Conservation (phyloP, 35 echinoderm and acorn worm species). For the Lytechinus pictus region DNA sequence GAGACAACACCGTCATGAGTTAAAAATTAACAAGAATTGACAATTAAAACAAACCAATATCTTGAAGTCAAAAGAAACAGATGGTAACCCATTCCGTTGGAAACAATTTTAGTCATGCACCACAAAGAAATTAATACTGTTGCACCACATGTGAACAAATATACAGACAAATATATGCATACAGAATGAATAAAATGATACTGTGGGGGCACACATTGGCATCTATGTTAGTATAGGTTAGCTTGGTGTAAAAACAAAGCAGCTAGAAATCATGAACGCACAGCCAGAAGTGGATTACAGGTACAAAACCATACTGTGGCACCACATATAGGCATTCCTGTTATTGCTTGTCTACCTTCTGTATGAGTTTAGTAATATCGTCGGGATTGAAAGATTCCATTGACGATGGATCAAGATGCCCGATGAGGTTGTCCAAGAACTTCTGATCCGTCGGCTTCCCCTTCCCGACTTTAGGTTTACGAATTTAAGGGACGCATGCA, state of each 20-base stretch:
- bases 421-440: conserved; percentile 37
- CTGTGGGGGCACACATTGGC: too few relatives aligned
- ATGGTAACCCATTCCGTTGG: background rate
- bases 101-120: background rate
- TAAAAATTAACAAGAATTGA: background rate
- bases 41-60: background rate
- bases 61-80: background rate
- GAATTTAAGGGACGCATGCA: background rate
- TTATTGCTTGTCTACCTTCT: conserved; percentile 33
- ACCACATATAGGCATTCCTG: conserved; percentile 8
- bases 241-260: background rate
- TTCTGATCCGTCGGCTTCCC: conserved; percentile 11
- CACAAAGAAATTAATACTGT: background rate
- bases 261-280: background rate
- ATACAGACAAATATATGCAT: background rate
- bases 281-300: background rate
- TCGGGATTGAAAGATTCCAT: conserved; percentile 8
- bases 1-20: too few relatives aligned
- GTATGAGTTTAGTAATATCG: conserved; percentile 42
- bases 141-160: background rate
- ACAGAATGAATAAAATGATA: too few relatives aligned
- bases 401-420: conserved; percentile 21
- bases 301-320: background rate
- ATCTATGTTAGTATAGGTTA: too few relatives aligned
- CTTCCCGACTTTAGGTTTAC: background rate